These are phyloP conservation scores for Aplocera efformata DNA, from an alignment of 2,888 invertebrate species.

Conservation along the genomic window DNA sequence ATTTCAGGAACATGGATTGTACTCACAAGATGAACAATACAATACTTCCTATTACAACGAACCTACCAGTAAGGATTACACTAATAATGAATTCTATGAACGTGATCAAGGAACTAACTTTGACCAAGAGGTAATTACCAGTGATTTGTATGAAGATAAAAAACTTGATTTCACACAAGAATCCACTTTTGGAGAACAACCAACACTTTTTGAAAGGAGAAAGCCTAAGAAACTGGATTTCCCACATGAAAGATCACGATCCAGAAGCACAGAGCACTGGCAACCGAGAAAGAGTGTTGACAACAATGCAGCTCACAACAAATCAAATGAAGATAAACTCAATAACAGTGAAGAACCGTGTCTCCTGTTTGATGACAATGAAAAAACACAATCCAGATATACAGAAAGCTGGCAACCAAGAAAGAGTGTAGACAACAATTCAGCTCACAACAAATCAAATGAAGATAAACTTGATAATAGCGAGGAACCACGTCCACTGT, in stretches of 20 bases:
- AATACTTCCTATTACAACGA: constrained; percentile 32
- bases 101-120: constrained; percentile 23
- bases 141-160: constrained; percentile 15
- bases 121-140: constrained; percentile 16
- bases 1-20: constrained; percentile 30
- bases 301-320: constrained; percentile 18
- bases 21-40: constrained; percentile 30
- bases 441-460: constrained; percentile 19
- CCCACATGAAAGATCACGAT: constrained; percentile 24
- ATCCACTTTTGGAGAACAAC: constrained; percentile 21
- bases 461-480: constrained; percentile 29
- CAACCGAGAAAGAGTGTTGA: constrained; percentile 37
- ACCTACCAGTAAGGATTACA: constrained; percentile 31
- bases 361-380: no score
- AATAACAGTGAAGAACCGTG: constrained; percentile 31
- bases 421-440: constrained; percentile 35
- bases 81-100: constrained; percentile 33
- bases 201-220: constrained; percentile 49
- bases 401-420: constrained; percentile 31
- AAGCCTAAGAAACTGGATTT: constrained; percentile 30
- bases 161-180: constrained; percentile 23
- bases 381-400: constrained; percentile 22
- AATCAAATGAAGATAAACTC: constrained; percentile 29
- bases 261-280: constrained; percentile 29
- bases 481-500: constrained; percentile 44